Evolutionary conservation across 2,888 invertebrate genomes (phyloP), one percentile per base, ranked within the genome.

Genomic region (Dermolepida albohirtum): DNA sequence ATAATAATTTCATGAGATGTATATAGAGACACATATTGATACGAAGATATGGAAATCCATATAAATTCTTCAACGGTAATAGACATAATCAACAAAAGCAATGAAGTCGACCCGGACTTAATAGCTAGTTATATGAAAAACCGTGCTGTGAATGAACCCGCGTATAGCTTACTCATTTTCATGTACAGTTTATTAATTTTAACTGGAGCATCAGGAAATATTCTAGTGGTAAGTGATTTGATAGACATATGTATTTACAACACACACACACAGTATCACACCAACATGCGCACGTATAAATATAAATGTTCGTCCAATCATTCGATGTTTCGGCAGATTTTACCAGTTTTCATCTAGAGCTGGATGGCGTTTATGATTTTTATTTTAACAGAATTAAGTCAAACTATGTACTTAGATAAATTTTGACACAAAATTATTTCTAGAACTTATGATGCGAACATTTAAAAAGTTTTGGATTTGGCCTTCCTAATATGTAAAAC

Each of bases 171-270:
- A 2, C 86, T 94, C 8, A 89, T 93, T 55, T 84, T 88, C 0
- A 87, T 90, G 77, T 94, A 94, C 84, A 87, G 89, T 17, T 85
- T 91, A 70, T 85, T 96, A 76, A 95, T 95, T 69, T 83, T 91
- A 11, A 89, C 94, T 64, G 96, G 96, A 43, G 90, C 93, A 1
- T 85, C 92, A 64, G 96, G 96, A 51, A 97, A 96, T 83, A 90
- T 90, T 8, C 86, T 97, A 52, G 96, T 96, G 75, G 95, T 96
- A 76, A 82, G 83, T 82, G n/a, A 39, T 12, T n/a, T 16, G 63
- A 17, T 34, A 16, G 22, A 44, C 17, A 64, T 17, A 63, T 34
- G n/a, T n/a, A n/a, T n/a, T n/a, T n/a, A n/a, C n/a, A n/a, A n/a
- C n/a, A n/a, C n/a, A n/a, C n/a, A n/a, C n/a, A n/a, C n/a, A n/a